Evolutionary conservation across 2,888 invertebrate genomes (phyloP).

Genomic region (Cremastinae sp.): DNA sequence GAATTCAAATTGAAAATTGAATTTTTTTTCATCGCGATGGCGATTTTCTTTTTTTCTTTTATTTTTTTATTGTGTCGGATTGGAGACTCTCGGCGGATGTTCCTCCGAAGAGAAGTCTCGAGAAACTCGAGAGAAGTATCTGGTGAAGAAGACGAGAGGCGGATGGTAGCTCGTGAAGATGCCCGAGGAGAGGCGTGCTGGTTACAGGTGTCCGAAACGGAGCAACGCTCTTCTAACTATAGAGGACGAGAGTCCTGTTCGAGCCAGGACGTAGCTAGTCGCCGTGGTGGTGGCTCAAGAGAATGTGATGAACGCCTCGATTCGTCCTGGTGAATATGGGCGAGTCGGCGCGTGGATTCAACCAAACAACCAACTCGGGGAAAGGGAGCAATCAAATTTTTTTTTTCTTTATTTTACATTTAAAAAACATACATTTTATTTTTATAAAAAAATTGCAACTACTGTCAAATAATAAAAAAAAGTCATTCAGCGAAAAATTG

Average conservation of each 20-base stretch:
- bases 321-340: slow-evolving; percentile 65
- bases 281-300: slow-evolving; percentile 63
- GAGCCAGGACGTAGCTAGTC: slow-evolving; percentile 49
- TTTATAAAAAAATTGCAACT: too few species aligned
- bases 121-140: slow-evolving; percentile 61
- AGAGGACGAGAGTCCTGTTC: slow-evolving; percentile 40
- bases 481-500: too few species aligned
- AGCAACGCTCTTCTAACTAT: slow-evolving; percentile 52
- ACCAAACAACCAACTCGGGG: slow-evolving; percentile 42
- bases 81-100: slow-evolving; percentile 29
- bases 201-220: slow-evolving; percentile 77
- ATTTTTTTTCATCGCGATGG: not conserved
- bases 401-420: too few species aligned
- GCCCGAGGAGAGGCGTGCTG: slow-evolving; percentile 67
- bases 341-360: slow-evolving; percentile 70
- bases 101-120: slow-evolving; percentile 54
- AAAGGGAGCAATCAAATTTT: slow-evolving; percentile 54
- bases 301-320: slow-evolving; percentile 63
- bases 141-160: slow-evolving; percentile 48
- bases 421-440: too few species aligned
- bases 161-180: slow-evolving; percentile 29
- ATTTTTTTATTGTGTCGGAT: not conserved
- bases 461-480: too few species aligned
- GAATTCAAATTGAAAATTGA: too few species aligned
- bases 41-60: not conserved